Evolutionary conservation across 2,888 invertebrate genomes (phyloP).

Genomic region (Nematopogon swammerdamellus): DNA sequence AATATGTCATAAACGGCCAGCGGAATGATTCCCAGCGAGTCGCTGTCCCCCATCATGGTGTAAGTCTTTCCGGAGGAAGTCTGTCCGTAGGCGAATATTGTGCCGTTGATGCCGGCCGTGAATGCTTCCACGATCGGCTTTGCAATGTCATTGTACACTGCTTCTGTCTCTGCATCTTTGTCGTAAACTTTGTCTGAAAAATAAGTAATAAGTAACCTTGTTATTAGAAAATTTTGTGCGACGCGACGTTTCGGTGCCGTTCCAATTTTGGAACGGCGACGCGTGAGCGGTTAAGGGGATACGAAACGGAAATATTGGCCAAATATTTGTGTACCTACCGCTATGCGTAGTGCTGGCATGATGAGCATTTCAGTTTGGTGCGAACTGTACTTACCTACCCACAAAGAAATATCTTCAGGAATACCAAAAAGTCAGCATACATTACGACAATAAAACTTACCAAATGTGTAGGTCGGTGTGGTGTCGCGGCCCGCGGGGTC

Average conservation of each 20-base stretch:
- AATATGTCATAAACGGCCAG: constrained; percentile 70
- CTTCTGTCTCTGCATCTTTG: constrained; percentile 50
- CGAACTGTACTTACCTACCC: not conserved
- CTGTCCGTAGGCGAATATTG: constrained; percentile 90
- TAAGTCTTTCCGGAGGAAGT: constrained; percentile 88
- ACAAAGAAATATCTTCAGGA: too few species aligned
- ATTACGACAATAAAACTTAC: constrained; percentile 29
- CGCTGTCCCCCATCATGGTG: constrained; percentile 73
- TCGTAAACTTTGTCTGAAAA: constrained; percentile 72
- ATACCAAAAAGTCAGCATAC: too few species aligned
- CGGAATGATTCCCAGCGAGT: constrained; percentile 72
- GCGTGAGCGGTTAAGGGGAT: too few species aligned
- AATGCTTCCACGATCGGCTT: constrained; percentile 70
- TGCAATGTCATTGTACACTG: constrained; percentile 66
- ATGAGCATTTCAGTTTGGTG: too few species aligned
- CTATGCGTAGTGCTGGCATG: too few species aligned
- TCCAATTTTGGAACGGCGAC: too few species aligned
- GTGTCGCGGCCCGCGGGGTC: constrained; percentile 47
- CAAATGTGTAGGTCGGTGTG: constrained; percentile 32
- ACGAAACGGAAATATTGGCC: too few species aligned
- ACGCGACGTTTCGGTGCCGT: too few species aligned
- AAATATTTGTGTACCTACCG: too few species aligned
- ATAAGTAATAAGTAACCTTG: constrained; percentile 6
- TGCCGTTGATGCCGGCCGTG: constrained; percentile 76
- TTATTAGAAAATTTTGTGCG: too few species aligned